These are phyloP conservation scores for Diadromus collaris DNA, from an alignment of 2,888 invertebrate genomes.

Conservation along the genomic window DNA sequence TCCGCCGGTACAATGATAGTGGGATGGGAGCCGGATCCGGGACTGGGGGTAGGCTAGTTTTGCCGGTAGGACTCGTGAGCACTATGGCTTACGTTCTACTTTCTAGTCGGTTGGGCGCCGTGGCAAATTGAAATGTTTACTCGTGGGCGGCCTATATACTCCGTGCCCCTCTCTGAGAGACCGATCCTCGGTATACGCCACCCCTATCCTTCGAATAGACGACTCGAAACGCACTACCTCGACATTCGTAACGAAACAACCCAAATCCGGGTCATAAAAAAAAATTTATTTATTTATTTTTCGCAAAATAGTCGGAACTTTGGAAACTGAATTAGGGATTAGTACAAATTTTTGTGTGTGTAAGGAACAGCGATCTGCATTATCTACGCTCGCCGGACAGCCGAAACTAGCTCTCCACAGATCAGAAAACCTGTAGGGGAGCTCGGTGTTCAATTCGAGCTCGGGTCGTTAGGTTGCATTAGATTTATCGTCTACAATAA, in stretches of 20 bases:
- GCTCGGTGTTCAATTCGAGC: constrained; percentile 15
- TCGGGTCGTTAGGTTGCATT: constrained; percentile 43
- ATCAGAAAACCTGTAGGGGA: constrained; percentile 4
- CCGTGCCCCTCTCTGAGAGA: background rate
- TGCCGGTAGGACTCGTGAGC: constrained; percentile 37
- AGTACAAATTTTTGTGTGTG: background rate
- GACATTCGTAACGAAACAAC: constrained; percentile 8
- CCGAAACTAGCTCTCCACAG: background rate
- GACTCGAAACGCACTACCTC: constrained; percentile 16
- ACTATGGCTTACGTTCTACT: constrained; percentile 36
- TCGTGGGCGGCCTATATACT: constrained; percentile 40
- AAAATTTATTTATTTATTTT: background rate
- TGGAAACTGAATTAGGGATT: background rate
- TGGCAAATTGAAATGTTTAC: constrained; percentile 59
- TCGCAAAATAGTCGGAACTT: background rate
- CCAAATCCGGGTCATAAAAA: background rate
- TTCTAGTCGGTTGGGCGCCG: constrained; percentile 45
- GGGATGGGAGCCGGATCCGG: background rate
- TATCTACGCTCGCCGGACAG: background rate
- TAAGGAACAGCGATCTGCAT: background rate
- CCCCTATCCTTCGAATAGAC: constrained; percentile 2
- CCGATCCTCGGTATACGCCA: constrained; percentile 10
- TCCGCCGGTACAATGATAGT: constrained; percentile 25
- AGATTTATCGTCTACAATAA: constrained; percentile 28
- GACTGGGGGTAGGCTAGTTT: constrained; percentile 33